A percentile compares a stretch with the other conserved stretches of the same genome.
Conservation (phyloP, 2,888 invertebrate species). For the Meganola albula region DNA sequence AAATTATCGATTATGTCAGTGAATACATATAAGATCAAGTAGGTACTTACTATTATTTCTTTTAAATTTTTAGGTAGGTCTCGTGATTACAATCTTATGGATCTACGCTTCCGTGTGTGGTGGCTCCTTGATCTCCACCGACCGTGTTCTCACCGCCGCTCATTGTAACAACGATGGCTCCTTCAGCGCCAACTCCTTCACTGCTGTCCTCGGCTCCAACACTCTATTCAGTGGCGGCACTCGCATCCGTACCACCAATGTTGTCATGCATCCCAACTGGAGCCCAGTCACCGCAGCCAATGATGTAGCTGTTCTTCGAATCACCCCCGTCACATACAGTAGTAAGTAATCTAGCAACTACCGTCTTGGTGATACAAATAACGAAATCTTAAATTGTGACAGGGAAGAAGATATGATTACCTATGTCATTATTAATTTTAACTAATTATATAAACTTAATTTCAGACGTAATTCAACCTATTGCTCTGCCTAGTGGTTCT, state of each 20-base stretch:
- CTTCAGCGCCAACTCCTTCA: constrained; percentile 32
- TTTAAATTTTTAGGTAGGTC: constrained; percentile 41
- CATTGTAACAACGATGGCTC: constrained; percentile 42
- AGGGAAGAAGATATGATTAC: too few relatives aligned
- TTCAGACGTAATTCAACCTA: constrained; percentile 41
- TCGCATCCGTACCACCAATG: constrained; percentile 27
- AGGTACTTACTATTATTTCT: too few relatives aligned
- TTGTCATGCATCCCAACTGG: constrained; percentile 40
- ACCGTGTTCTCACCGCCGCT: constrained; percentile 41
- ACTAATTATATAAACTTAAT: constrained; percentile 5
- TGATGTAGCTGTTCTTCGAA: constrained; percentile 39
- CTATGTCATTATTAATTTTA: background rate
- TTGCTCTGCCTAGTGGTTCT: constrained; percentile 35
- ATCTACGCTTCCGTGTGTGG: constrained; percentile 47
- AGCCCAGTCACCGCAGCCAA: constrained; percentile 30
- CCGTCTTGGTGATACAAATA: too few relatives aligned
- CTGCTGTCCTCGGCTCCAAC: constrained; percentile 46
- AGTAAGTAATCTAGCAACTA: too few relatives aligned
- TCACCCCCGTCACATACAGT: constrained; percentile 21
- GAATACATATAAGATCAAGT: too few relatives aligned
- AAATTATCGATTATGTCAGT: too few relatives aligned
- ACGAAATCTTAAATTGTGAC: too few relatives aligned
- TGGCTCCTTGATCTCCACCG: constrained; percentile 34
- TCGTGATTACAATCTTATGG: constrained; percentile 37
- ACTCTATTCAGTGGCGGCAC: constrained; percentile 41